Conservation (phyloP, 2,113 vertebrate species). For the Crotalus horridus region DNA sequence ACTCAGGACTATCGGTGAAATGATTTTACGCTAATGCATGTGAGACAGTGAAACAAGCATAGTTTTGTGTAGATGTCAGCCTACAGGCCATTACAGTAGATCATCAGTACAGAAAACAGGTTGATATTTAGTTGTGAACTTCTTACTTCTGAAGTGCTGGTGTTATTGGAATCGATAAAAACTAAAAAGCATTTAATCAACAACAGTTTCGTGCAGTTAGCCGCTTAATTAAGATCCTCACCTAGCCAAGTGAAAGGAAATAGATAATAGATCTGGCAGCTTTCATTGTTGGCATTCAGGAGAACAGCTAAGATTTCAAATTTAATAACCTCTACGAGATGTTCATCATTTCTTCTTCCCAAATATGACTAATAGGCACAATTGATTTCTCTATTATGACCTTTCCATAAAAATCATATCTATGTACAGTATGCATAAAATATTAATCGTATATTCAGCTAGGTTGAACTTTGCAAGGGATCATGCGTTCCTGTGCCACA, state of each 20-base stretch:
- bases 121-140: conserved; percentile 65
- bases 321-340: conserved; percentile 70
- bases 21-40: not conserved
- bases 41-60: not conserved
- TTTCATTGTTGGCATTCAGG: conserved; percentile 73
- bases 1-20: not conserved
- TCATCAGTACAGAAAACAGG: conserved; percentile 49
- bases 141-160: conserved; percentile 60
- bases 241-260: conserved; percentile 64
- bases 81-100: not conserved
- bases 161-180: conserved; percentile 67
- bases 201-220: conserved; percentile 51
- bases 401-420: conserved; percentile 64
- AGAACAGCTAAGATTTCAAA: conserved; percentile 71
- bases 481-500: conserved; percentile 31
- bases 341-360: conserved; percentile 68
- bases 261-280: conserved; percentile 75
- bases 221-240: conserved; percentile 71
- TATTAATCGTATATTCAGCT: conserved; percentile 64
- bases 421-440: conserved; percentile 72
- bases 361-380: conserved; percentile 72
- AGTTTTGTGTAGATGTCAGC: not conserved
- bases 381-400: conserved; percentile 73
- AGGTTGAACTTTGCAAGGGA: conserved; percentile 33
- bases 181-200: conserved; percentile 66